These are phyloP conservation scores for Drosophila buzzatii DNA, from an alignment of 2,888 invertebrate species.

Conservation along the genomic window DNA sequence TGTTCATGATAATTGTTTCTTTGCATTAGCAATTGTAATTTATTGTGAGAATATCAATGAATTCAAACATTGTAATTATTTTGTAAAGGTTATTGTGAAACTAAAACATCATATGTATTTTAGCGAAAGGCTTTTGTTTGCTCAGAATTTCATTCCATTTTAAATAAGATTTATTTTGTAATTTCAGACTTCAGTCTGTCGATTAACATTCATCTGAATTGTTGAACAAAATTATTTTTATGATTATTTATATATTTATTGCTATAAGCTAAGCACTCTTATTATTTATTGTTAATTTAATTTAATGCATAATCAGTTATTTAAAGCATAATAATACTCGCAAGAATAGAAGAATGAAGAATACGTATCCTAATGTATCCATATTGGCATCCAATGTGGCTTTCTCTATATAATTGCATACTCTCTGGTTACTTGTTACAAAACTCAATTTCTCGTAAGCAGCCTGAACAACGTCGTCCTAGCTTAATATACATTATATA, in stretches of 20 bases:
- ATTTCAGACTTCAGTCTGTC: not conserved
- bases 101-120: constrained; percentile 4
- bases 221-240: constrained; percentile 4
- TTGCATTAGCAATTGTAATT: constrained; percentile 16
- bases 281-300: constrained; percentile 3
- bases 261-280: not conserved
- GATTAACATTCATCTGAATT: not conserved
- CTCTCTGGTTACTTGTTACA: constrained; percentile 30
- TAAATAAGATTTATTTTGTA: not conserved
- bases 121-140: not conserved
- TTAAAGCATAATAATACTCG: constrained; percentile 36
- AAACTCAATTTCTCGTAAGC: constrained; percentile 21
- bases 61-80: not conserved
- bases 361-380: constrained; percentile 37
- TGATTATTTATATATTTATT: constrained; percentile 2
- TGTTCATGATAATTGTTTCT: constrained; percentile 33
- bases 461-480: constrained; percentile 36
- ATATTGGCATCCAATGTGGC: constrained; percentile 58
- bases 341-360: constrained; percentile 4
- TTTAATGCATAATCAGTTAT: constrained; percentile 3
- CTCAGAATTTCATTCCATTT: constrained; percentile 7
- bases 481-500: constrained; percentile 31
- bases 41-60: constrained; percentile 2
- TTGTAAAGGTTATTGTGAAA: constrained; percentile 5
- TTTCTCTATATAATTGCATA: constrained; percentile 26